These are phyloP conservation scores for Notamacropus eugenii DNA, from an alignment of 2,797 vertebrate species.

Conservation along the genomic window DNA sequence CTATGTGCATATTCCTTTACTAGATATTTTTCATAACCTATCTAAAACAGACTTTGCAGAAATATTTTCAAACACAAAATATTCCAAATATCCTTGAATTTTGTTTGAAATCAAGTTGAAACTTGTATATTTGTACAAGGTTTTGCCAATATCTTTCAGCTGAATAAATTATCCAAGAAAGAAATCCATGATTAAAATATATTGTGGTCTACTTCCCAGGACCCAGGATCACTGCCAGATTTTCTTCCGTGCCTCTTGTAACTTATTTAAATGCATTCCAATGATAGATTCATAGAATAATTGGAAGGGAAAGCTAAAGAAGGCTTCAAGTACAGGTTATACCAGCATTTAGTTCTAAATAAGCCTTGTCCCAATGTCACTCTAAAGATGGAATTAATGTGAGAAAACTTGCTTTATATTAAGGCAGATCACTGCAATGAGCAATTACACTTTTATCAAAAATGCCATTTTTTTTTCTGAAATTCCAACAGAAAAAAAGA, in stretches of 20 bases:
- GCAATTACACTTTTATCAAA: background rate
- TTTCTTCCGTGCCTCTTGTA: background rate
- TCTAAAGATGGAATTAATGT: background rate
- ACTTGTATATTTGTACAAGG: background rate
- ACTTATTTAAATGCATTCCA: background rate
- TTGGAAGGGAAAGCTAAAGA: background rate
- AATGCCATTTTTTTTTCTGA: background rate
- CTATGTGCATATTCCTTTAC: background rate
- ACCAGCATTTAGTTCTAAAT: background rate
- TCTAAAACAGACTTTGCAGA: background rate
- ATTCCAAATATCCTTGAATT: background rate
- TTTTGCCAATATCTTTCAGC: conserved; percentile 34
- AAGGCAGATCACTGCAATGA: background rate
- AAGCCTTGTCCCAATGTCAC: no score
- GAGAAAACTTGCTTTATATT: conserved; percentile 13
- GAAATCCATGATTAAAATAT: background rate
- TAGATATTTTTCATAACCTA: background rate
- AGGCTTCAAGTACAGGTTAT: background rate
- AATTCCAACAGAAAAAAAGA: background rate
- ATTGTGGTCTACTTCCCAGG: background rate
- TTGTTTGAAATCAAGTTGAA: background rate
- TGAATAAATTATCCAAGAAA: background rate
- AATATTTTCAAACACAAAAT: conserved; percentile 11
- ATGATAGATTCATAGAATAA: background rate
- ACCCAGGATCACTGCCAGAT: background rate